phyloP scores from a whole-genome alignment of 2,113 vertebrate species.

The Ranitomeya imitator region DNA sequence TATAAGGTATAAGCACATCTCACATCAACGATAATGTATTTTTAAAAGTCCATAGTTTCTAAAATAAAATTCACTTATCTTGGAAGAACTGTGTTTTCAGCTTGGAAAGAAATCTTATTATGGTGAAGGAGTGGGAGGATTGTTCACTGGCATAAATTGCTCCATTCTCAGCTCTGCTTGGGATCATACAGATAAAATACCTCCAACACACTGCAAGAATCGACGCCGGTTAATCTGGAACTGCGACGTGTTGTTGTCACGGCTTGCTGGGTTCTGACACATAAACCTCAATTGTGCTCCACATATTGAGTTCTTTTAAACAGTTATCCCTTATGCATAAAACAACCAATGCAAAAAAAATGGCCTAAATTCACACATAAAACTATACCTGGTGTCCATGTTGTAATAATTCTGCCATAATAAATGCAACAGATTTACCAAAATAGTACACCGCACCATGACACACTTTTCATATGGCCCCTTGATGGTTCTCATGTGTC shows the following conservation, averaged over 20 bases:
- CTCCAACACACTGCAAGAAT: neutral
- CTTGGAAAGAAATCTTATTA: slow-evolving; percentile 24
- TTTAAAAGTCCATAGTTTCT: neutral
- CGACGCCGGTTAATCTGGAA: neutral
- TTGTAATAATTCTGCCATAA: neutral
- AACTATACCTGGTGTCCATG: neutral
- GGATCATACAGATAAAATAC: slow-evolving; percentile 35
- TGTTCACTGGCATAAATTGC: slow-evolving; percentile 29
- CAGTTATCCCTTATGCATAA: neutral
- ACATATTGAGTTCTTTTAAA: neutral
- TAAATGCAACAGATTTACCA: neutral
- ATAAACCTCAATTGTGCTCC: neutral
- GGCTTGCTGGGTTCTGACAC: slow-evolving; percentile 13
- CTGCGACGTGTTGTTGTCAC: slow-evolving; percentile 42
- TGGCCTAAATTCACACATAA: neutral
- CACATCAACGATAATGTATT: neutral
- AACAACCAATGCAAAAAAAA: neutral
- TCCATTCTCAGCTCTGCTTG: slow-evolving; percentile 17
- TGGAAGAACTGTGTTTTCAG: slow-evolving; percentile 23
- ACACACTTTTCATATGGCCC: neutral
- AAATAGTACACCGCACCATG: neutral
- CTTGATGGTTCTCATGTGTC: too few relatives aligned
- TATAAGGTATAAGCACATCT: neutral
- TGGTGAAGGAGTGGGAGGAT: slow-evolving; percentile 38
- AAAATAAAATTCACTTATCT: neutral